Evolutionary conservation across 1,140 invertebrate species (phyloP).

Genomic region (Neoseiulus cucumeris): DNA sequence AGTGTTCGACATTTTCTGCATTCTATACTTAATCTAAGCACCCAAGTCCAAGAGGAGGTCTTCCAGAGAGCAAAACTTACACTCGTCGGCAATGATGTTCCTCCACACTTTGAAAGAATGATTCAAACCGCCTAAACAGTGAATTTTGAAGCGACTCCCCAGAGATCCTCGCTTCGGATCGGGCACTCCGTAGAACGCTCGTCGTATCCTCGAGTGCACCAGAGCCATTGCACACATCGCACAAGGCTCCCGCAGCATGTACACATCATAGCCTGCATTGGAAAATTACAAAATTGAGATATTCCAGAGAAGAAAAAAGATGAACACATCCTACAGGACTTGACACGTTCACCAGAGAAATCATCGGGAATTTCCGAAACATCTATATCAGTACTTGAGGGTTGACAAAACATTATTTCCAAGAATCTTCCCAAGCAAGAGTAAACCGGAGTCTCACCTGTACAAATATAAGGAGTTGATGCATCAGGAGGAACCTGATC

Average conservation of each 20-base stretch:
- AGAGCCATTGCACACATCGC: conserved; percentile 78
- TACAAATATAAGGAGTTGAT: conserved; percentile 20
- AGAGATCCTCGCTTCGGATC: conserved; percentile 43
- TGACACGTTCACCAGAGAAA: no score
- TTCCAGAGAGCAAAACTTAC: not conserved
- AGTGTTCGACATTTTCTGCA: no score
- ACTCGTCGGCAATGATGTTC: conserved; percentile 19
- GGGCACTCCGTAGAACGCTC: conserved; percentile 52
- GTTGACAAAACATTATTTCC: no score
- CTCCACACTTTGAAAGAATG: conserved; percentile 69
- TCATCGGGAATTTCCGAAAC: not conserved
- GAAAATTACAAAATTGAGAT: not conserved
- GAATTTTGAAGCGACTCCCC: conserved; percentile 46
- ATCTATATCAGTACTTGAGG: no score
- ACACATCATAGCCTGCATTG: conserved; percentile 49
- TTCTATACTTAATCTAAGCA: no score
- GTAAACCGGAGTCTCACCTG: not conserved
- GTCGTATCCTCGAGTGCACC: conserved; percentile 57
- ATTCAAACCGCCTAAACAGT: conserved; percentile 56
- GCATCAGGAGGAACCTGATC: not conserved
- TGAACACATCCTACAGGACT: no score
- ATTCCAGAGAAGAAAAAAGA: no score
- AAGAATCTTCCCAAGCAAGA: no score
- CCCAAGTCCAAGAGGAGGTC: not conserved
- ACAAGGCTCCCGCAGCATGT: conserved; percentile 65